Evolutionary conservation across 2,888 invertebrate genomes (phyloP), one percentile per base, ranked within the genome.

Genomic region (Drosophila pegasa): DNA sequence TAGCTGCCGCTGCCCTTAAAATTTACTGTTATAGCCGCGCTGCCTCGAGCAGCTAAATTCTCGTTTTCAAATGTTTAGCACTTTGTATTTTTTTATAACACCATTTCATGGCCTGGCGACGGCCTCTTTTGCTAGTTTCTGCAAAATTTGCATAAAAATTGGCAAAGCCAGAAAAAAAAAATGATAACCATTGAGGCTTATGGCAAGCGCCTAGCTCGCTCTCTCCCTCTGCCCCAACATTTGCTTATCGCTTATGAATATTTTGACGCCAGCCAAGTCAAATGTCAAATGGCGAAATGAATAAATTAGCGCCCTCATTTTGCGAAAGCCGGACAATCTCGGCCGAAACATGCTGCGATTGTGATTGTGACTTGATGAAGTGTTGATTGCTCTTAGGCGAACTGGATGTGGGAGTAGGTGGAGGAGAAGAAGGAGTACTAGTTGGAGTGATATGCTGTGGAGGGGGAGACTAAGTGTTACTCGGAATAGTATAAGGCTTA

Each of bases 161-260:
- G 55, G 20, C 41, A 48, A 51, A 43, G 3, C 9, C 3, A 3
- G n/a, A n/a, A n/a, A 12, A 20, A 20, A 8, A 41, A 22, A 43
- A 43, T 25, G 9, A 5, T 16, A 18, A 29, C 47, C 40, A 48
- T 16, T 12, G 31, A 43, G 57, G 62, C 64, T 57, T 58, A 55
- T 65, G 70, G 58, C 66, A 22, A 54, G 41, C 57, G 66, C 67
- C 68, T 82, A 58, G 31, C 67, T 2, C 29, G 8, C 29, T 8
- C 14, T 0, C 9, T 8, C 41, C 1, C 43, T 0, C n/a, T 3
- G 9, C 1, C n/a, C 9, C 2, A 3, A 68, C 74, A 74, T 71
- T 76, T 75, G 72, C 73, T 72, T 73, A 75, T 76, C 67, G 84
- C 80, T 80, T 88, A 88, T 87, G 84, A 84, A 86, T 86, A 86